These are phyloP conservation scores for Microchrysa polita DNA, from an alignment of 2,888 invertebrate species.

Conservation along the genomic window DNA sequence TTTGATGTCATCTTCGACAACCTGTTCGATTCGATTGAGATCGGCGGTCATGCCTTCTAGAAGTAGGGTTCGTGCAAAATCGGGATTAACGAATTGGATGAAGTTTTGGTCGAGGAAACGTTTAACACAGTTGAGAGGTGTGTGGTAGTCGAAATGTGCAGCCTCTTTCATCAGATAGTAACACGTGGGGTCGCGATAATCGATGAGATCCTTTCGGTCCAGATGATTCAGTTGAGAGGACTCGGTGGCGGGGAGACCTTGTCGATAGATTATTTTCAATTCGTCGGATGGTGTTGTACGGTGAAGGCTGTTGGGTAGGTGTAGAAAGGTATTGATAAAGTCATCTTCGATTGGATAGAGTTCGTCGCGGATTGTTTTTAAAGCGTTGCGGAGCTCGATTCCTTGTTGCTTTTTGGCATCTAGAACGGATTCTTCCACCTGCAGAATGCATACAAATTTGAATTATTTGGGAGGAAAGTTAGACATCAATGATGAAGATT, in stretches of 20 bases:
- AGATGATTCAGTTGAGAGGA: constrained; percentile 59
- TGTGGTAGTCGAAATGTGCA: constrained; percentile 74
- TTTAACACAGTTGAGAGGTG: constrained; percentile 57
- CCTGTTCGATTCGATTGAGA: constrained; percentile 69
- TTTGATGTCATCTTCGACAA: constrained; percentile 66
- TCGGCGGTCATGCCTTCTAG: constrained; percentile 76
- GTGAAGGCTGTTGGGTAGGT: constrained; percentile 77
- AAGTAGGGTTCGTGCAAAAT: constrained; percentile 79
- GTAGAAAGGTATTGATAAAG: constrained; percentile 71
- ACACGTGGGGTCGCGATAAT: constrained; percentile 66
- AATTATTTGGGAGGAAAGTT: too few species aligned
- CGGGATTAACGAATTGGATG: constrained; percentile 76
- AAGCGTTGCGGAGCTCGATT: constrained; percentile 69
- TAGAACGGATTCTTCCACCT: constrained; percentile 52
- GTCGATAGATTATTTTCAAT: constrained; percentile 57
- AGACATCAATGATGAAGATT: too few species aligned
- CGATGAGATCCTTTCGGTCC: constrained; percentile 58
- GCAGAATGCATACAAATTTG: not conserved
- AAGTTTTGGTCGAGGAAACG: constrained; percentile 67
- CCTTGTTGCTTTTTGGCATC: constrained; percentile 69
- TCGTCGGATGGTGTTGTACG: constrained; percentile 67
- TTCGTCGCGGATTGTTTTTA: constrained; percentile 71
- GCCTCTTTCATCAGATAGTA: constrained; percentile 73
- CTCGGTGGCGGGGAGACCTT: constrained; percentile 53
- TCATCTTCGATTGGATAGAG: constrained; percentile 80